phyloP scores from a whole-genome alignment of 2,113 vertebrate genomes.

The Ceratotherium simum region DNA sequence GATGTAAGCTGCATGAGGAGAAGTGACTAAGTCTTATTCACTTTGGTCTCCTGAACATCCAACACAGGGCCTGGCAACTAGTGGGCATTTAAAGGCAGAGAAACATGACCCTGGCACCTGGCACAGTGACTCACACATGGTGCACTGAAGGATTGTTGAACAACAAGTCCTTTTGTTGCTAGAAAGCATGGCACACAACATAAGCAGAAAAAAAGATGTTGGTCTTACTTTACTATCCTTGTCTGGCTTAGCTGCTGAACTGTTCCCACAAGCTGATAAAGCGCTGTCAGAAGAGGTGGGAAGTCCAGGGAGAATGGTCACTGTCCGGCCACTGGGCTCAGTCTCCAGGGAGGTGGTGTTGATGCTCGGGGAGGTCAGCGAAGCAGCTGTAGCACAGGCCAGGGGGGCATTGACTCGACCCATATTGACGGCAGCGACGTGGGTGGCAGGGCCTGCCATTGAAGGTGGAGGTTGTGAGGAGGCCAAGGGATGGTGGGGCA shows the following conservation, averaged over 20 bases:
- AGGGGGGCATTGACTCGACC: slow-evolving; percentile 86
- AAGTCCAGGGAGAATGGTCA: slow-evolving; percentile 85
- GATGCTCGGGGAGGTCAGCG: slow-evolving; percentile 90
- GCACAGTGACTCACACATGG: neutral
- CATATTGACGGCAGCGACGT: slow-evolving; percentile 85
- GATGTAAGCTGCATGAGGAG: neutral
- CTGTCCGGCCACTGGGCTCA: slow-evolving; percentile 86
- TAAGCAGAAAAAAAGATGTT: neutral
- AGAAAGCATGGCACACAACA: neutral
- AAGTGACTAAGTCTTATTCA: neutral
- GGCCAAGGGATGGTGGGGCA: slow-evolving; percentile 85
- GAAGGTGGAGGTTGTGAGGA: slow-evolving; percentile 83
- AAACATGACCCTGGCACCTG: neutral
- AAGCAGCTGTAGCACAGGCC: slow-evolving; percentile 90
- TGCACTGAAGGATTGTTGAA: neutral
- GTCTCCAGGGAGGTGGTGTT: slow-evolving; percentile 90
- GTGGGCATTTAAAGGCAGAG: neutral
- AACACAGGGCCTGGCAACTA: neutral
- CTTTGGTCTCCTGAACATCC: neutral
- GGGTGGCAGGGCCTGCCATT: slow-evolving; percentile 82
- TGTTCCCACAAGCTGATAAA: slow-evolving; percentile 84
- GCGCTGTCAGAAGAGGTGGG: slow-evolving; percentile 86
- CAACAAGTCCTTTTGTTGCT: neutral
- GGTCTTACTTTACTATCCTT: slow-evolving; percentile 94
- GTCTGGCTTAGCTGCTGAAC: slow-evolving; percentile 89